Base-by-base conservation (phyloP, 2,888 invertebrate genomes). In the Diaphora mendica region DNA sequence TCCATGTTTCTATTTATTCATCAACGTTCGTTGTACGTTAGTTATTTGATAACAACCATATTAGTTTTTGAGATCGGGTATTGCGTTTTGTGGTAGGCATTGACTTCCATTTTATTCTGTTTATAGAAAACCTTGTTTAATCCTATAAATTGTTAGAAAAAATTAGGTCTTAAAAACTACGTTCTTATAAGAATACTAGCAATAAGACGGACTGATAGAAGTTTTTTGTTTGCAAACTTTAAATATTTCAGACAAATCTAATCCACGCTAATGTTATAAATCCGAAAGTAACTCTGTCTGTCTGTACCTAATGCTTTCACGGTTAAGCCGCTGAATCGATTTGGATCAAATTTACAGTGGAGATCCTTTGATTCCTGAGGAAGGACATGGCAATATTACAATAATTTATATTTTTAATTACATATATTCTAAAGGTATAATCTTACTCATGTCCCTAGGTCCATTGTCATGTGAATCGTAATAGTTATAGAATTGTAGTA, bases 401-500 rank as follows among this genome's bases (percentile, higher is more conserved):
- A 5, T 5, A 51, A 20, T 23, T 51, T 7, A 51, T 23, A 23
- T 51, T 51, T 23, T 33, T 30, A 8, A 35, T 11, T 1, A 39
- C 5, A n/a, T 35, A 8, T 69, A 15, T 51, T 30, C 26, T 42
- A 11, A 30, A 30, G 3, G 3, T 17, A 20, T 30, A 48, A 23
- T 3, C 11, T 3, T 7, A n/a, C 13, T n/a, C 35, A 68, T 51
- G 13, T 3, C n/a, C 33, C 33, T 9, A 20, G 13, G 20, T 13
- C 1, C 9, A 51, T 48, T 48, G 51, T 68, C n/a, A 68, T 20
- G 23, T 68, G 15, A 23, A 51, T 68, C 1, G 23, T 8, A 15
- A 35, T 35, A 51, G 33, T 48, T 68, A n/a, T 48, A 68, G 33
- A 55, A 64, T 30, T 64, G n/a, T 64, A 68, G 23, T 23, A 69